phyloP scores from a whole-genome alignment of 2,888 invertebrate species.

The Steromphala cineraria region DNA sequence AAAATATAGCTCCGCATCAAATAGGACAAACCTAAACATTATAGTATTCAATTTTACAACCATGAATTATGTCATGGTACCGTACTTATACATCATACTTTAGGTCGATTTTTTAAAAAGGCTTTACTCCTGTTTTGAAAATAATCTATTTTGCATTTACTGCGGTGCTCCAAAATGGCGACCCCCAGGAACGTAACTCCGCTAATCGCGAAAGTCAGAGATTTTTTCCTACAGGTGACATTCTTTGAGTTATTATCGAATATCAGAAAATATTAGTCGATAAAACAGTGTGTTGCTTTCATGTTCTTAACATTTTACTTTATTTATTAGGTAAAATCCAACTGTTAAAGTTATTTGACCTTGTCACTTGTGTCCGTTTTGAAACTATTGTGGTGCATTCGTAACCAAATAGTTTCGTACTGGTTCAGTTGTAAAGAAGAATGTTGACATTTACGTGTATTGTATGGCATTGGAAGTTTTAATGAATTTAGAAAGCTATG shows the following conservation, averaged over 20 bases:
- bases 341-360: no score
- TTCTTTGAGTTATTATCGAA: not conserved
- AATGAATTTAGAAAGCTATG: no score
- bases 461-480: no score
- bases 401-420: not conserved
- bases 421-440: not conserved
- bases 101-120: not conserved
- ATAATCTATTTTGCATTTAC: not conserved
- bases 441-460: not conserved
- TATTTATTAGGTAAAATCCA: no score
- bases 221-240: slow-evolving; percentile 25
- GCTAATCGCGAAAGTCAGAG: slow-evolving; percentile 21
- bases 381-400: not conserved
- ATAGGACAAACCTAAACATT: not conserved
- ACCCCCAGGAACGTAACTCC: slow-evolving; percentile 33
- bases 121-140: not conserved
- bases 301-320: no score
- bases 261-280: no score
- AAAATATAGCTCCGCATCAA: not conserved
- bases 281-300: no score
- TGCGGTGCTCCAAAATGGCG: slow-evolving; percentile 32
- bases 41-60: not conserved
- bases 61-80: no score
- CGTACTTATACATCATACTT: no score
- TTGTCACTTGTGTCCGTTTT: not conserved